Evolutionary conservation across 2,113 vertebrate species (phyloP), one percentile per base, ranked within the genome.

Genomic region (Cryptotis parvus): DNA sequence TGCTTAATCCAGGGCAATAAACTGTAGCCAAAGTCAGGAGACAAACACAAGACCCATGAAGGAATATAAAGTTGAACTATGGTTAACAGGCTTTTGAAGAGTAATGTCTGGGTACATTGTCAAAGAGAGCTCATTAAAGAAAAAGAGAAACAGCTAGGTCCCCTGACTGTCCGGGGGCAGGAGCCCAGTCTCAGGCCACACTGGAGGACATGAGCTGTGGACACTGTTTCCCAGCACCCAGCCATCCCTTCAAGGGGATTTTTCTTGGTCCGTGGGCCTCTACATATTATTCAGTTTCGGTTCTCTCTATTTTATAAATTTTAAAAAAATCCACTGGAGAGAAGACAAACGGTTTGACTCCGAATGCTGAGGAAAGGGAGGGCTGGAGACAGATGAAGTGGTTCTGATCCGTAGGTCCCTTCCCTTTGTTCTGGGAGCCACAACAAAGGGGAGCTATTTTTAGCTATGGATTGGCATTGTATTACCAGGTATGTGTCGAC

Each of bases 361-460:
- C 4, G 84, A 33, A 41, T 11, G 41, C 80, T 16, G 41, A 76
- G 85, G 70, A 68, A 24, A 58, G 69, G 61, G 91, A 82, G 88
- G 75, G 86, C 94, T 69, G 49, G 31, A 88, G 88, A 61, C 18
- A n/a, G 82, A 35, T 2, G 65, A 79, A 79, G 76, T 33, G 80
- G 85, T 43, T 58, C 83, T 92, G 83, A 74, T 89, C n/a, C n/a
- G 58, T 1, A 26, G 0, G 2, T 49, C 82, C 84, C 49, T 52
- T 84, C 84, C 75, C 89, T 95, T 89, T 94, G 95, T 94, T 93
- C 93, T 41, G 79, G 61, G 72, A 33, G 45, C 76, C 55, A 39
- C 91, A 76, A 92, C 94, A 96, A 91, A 96, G 65, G 92, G 77
- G 20, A 83, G 84, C 93, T 96, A 93, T 95, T 95, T 96, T 93